phyloP scores from a whole-genome alignment of 2,888 invertebrate species.

The Galerucella nymphaeae region DNA sequence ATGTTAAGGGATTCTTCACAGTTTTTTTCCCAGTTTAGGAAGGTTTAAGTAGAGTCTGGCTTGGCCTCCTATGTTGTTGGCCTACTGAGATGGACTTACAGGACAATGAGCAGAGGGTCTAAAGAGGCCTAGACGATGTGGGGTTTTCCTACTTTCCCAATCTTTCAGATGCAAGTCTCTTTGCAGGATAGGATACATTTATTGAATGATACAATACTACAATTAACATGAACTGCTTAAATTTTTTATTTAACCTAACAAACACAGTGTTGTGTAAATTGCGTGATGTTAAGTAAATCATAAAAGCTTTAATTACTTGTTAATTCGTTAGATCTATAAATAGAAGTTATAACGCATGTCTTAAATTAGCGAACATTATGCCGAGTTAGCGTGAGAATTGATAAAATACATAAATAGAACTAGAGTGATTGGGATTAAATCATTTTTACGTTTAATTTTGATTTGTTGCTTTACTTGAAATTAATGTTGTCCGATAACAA shows the following conservation, averaged over 20 bases:
- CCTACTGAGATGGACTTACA: too few relatives aligned
- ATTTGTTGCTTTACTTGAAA: background rate
- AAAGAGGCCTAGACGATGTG: too few relatives aligned
- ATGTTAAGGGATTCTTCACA: too few relatives aligned
- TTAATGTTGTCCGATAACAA: background rate
- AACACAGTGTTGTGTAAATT: background rate
- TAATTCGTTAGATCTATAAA: conserved; percentile 1
- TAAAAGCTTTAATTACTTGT: background rate
- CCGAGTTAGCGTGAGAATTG: background rate
- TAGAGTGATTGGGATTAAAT: background rate
- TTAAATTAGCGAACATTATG: background rate
- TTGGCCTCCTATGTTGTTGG: too few relatives aligned
- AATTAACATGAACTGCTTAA: background rate
- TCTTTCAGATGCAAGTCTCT: too few relatives aligned
- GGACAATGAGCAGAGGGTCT: too few relatives aligned
- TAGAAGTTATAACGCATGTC: conserved; percentile 5
- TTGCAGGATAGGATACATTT: too few relatives aligned
- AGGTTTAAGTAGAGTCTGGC: too few relatives aligned
- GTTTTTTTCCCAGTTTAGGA: too few relatives aligned
- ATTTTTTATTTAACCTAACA: background rate
- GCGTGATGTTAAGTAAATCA: conserved; percentile 1
- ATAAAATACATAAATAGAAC: background rate
- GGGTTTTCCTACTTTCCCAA: too few relatives aligned
- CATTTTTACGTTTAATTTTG: background rate
- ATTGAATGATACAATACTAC: background rate